A percentile compares a stretch with the other conserved stretches of the same genome.
These are phyloP conservation scores for Pissodes strobi DNA, from an alignment of 1,140 invertebrate species.

Conservation along the genomic window DNA sequence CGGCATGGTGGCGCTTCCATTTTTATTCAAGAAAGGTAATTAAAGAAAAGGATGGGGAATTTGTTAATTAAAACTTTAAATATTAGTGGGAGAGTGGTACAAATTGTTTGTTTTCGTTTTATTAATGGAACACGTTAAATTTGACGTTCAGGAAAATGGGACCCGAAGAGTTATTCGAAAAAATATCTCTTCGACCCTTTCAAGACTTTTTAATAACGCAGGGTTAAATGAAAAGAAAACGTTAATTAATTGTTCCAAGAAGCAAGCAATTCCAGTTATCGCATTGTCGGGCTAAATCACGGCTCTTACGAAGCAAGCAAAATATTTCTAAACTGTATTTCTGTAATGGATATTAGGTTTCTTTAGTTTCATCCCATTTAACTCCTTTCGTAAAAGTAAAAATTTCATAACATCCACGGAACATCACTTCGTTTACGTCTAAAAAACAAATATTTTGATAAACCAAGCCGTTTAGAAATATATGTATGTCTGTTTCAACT, in stretches of 20 bases:
- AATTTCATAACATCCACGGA: too few species aligned
- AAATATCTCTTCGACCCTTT: conserved; percentile 15
- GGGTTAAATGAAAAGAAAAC: conserved; percentile 32
- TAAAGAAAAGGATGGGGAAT: conserved; percentile 39
- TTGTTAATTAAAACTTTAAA: conserved; percentile 43
- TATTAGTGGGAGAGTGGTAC: conserved; percentile 35
- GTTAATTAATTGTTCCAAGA: conserved; percentile 31
- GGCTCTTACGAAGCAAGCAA: too few species aligned
- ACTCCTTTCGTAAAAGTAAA: too few species aligned
- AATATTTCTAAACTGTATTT: too few species aligned
- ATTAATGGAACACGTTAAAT: conserved; percentile 36
- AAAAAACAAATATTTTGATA: too few species aligned
- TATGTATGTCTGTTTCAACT: too few species aligned
- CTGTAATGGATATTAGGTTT: too few species aligned
- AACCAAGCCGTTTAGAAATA: too few species aligned
- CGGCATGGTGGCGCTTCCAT: conserved; percentile 31
- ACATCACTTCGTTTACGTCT: too few species aligned
- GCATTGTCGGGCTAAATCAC: too few species aligned
- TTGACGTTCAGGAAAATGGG: conserved; percentile 30
- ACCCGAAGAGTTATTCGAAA: conserved; percentile 27
- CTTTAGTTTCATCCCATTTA: too few species aligned
- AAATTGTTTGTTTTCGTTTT: conserved; percentile 40
- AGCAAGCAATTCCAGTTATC: too few species aligned
- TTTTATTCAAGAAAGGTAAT: conserved; percentile 37
- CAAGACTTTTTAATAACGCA: conserved; percentile 27